Evolutionary conservation across 1,140 invertebrate species (phyloP), one percentile per base, ranked within the genome.

Genomic region (Dufourea novaeangliae): DNA sequence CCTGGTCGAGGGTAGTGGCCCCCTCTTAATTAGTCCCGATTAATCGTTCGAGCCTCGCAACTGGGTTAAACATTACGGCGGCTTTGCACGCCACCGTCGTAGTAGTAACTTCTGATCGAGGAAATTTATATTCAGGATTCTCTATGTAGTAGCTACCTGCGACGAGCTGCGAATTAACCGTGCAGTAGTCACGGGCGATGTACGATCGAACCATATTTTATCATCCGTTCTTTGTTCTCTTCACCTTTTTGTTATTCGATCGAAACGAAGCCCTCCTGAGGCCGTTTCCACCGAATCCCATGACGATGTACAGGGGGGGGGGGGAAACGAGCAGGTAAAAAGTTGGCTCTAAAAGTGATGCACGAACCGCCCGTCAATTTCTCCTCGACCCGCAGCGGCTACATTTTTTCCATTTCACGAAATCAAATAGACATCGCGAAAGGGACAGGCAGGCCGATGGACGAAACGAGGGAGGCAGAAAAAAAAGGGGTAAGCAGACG

Each of bases 1-100:
- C 25, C 37, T n/a, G 52, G 25, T 3, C 32, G 63, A 59, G 61
- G 79, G 44, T 73, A 22, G 17, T 29, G 73, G 27, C 79, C 73
- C n/a, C 66, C 71, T 82, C 79, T 83, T 83, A 83, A 83, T 83
- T 83, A 82, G 80, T 50, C 37, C 79, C 81, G 57, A 83, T 83
- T 83, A 83, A 83, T 83, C 76, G 81, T 83, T 82, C 67, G 73
- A 20, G 44, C 44, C 20, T 14, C 44, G 79, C 73, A 82, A 82
- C 75, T 83, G 73, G 80, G 80, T 83, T 83, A 83, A 82, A 76
- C 68, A 41, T 82, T 80, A 78, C 80, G 80, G 78, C 78, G 75
- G 79, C 75, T 74, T 83, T 72, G 74, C 73, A 72, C 46, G 61
- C 61, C 46, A 56, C 56, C n/a, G 79, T 50, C 68, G 75, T 83